These are phyloP conservation scores for Elgonia sp. DNA, from an alignment of 2,888 invertebrate genomes.

Conservation along the genomic window DNA sequence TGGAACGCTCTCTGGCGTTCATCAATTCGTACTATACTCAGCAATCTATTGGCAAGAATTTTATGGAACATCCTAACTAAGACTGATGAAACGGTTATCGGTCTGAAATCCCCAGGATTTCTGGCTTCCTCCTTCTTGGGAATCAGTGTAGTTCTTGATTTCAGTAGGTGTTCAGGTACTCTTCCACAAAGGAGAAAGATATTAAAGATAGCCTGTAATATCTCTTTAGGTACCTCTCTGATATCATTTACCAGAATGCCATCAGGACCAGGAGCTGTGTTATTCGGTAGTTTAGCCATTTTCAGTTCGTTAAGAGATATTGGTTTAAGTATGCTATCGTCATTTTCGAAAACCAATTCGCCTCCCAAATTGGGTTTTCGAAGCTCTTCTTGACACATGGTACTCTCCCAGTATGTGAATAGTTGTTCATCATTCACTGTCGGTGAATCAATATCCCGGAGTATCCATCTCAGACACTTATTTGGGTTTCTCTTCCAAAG, in stretches of 20 bases:
- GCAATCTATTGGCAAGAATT: slow-evolving; percentile 68
- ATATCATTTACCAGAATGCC: slow-evolving; percentile 75
- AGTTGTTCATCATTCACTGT: too few species aligned
- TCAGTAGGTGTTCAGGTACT: slow-evolving; percentile 79
- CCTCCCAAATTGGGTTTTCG: too few species aligned
- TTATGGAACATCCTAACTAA: slow-evolving; percentile 61
- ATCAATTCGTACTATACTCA: slow-evolving; percentile 49
- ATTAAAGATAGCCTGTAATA: slow-evolving; percentile 34
- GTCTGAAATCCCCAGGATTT: slow-evolving; percentile 46
- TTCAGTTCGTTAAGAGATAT: too few species aligned
- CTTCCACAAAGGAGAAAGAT: slow-evolving; percentile 29
- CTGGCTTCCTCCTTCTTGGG: slow-evolving; percentile 38
- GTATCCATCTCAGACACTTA: too few species aligned
- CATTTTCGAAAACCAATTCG: too few species aligned
- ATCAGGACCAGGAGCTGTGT: slow-evolving; percentile 61
- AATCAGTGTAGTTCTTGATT: slow-evolving; percentile 62
- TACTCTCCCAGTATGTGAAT: too few species aligned
- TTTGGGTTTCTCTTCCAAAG: too few species aligned
- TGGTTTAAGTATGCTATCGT: too few species aligned
- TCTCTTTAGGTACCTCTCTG: slow-evolving; percentile 42
- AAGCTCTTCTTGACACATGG: too few species aligned
- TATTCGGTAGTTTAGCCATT: too few species aligned
- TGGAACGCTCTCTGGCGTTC: slow-evolving; percentile 74
- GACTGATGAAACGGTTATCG: slow-evolving; percentile 51
- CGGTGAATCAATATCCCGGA: too few species aligned